Evolutionary conservation across 1,140 invertebrate genomes (phyloP).

Genomic region (Harlomillsia oculata): DNA sequence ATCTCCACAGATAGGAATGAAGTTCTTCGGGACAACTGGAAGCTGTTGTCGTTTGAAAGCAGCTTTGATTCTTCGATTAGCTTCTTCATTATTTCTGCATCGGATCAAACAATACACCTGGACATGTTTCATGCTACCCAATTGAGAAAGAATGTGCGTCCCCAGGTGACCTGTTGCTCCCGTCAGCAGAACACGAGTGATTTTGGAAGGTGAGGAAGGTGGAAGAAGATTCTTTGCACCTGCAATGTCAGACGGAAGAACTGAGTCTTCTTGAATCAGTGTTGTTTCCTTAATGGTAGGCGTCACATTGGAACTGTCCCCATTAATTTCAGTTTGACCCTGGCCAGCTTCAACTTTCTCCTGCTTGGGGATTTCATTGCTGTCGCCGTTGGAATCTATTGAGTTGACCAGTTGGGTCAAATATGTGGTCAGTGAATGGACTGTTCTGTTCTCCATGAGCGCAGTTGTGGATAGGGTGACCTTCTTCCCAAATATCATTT

Average conservation of each 20-base stretch:
- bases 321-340: neutral
- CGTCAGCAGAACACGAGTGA: neutral
- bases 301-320: neutral
- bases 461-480: neutral
- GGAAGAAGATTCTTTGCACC: neutral
- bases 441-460: neutral
- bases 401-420: neutral
- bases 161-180: neutral
- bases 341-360: neutral
- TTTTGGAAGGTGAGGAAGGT: neutral
- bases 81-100: neutral
- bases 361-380: no score
- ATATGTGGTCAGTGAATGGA: neutral
- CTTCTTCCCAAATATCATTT: neutral
- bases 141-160: neutral
- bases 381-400: no score
- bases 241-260: neutral
- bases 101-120: neutral
- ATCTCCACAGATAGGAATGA: no score
- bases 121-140: neutral
- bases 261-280: neutral
- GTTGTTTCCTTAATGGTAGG: neutral
- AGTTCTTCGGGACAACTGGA: no score
- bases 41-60: no score
- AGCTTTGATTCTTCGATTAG: no score